Evolutionary conservation across 2,113 vertebrate genomes (phyloP).

Genomic region (Plotosus lineatus): DNA sequence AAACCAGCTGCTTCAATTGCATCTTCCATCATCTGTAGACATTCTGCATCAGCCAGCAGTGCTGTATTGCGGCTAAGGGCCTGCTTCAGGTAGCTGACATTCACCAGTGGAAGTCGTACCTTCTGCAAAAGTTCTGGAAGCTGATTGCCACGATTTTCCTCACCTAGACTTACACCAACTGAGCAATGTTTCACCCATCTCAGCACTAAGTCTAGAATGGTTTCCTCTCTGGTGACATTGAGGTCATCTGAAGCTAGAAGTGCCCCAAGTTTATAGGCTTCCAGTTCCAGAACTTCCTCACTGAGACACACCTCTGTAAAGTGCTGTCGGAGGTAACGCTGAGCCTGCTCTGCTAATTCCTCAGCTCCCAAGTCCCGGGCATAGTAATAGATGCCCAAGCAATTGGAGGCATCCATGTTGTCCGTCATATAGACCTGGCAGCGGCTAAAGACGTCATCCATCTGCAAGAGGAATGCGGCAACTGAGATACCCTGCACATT

Average conservation of each 20-base stretch:
- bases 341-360: constrained; percentile 82
- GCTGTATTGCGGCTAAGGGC: constrained; percentile 81
- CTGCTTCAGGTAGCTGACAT: constrained; percentile 81
- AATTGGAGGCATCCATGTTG: constrained; percentile 95
- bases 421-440: constrained; percentile 90
- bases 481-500: constrained; percentile 89
- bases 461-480: constrained; percentile 89
- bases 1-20: constrained; percentile 63
- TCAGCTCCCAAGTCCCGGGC: constrained; percentile 89
- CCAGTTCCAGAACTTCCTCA: constrained; percentile 89
- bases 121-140: constrained; percentile 86
- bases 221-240: constrained; percentile 90
- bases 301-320: constrained; percentile 89
- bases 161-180: constrained; percentile 46
- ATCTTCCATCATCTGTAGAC: constrained; percentile 71
- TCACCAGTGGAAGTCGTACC: constrained; percentile 84
- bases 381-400: constrained; percentile 90
- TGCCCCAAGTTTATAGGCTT: constrained; percentile 81
- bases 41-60: constrained; percentile 80
- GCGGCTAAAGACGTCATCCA: constrained; percentile 84
- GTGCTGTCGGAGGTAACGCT: constrained; percentile 83
- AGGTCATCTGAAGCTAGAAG: constrained; percentile 91
- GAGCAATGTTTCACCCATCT: constrained; percentile 81
- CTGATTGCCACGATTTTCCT: constrained; percentile 67
- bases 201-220: constrained; percentile 89